A percentile compares a stretch with the other conserved stretches of the same genome.
phyloP scores from a whole-genome alignment of 2,113 vertebrate genomes.

The Electrona antarctica region DNA sequence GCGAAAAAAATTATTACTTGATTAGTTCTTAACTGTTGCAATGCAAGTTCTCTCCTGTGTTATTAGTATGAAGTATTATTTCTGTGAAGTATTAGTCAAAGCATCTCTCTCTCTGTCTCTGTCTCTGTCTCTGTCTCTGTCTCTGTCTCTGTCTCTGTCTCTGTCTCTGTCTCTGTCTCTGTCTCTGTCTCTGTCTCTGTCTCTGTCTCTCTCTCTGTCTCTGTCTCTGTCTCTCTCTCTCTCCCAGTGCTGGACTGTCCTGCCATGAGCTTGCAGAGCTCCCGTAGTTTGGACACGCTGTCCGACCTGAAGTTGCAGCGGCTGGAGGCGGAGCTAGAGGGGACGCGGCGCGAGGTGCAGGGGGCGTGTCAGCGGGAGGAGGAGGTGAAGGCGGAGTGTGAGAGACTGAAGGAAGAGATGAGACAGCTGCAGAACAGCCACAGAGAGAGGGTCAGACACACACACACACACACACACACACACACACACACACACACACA shows the following conservation, averaged over 20 bases:
- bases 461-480: not conserved
- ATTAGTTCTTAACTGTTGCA: no score
- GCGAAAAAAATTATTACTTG: no score
- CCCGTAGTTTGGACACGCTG: conserved; percentile 81
- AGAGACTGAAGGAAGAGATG: conserved; percentile 88
- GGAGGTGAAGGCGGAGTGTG: conserved; percentile 88
- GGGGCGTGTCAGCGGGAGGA: conserved; percentile 90
- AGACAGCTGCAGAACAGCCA: conserved; percentile 87
- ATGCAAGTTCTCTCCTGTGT: no score
- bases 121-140: no score
- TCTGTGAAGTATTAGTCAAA: no score
- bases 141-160: no score
- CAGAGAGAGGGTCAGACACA: conserved; percentile 83
- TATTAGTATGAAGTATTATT: no score
- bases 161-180: no score
- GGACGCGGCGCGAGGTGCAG: conserved; percentile 86
- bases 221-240: not conserved
- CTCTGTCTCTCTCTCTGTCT: not conserved
- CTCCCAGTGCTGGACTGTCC: conserved; percentile 82
- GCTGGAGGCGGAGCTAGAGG: conserved; percentile 91
- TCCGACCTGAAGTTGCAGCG: conserved; percentile 83
- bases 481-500: not conserved
- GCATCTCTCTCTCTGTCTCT: no score
- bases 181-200: no score
- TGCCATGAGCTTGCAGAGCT: conserved; percentile 82